phyloP scores from a whole-genome alignment of 2,888 invertebrate genomes.

The Drosophila fungiperda region DNA sequence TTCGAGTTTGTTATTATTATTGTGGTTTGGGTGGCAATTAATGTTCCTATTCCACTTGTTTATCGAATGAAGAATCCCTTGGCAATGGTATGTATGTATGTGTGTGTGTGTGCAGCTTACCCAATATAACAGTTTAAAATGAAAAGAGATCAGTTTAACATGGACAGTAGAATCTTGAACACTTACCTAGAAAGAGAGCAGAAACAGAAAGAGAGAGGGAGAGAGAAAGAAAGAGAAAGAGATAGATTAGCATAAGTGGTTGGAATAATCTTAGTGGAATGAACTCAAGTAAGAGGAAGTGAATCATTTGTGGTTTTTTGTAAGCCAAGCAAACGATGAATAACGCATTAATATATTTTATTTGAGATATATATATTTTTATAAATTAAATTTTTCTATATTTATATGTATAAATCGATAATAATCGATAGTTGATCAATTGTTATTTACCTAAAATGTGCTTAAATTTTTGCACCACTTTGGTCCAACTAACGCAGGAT shows the following conservation, averaged over 20 bases:
- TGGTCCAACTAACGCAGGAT: slow-evolving; percentile 84
- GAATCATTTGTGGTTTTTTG: not conserved
- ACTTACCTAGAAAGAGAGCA: slow-evolving; percentile 72
- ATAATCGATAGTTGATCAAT: slow-evolving; percentile 9
- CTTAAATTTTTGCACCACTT: slow-evolving; percentile 83
- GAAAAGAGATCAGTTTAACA: not conserved
- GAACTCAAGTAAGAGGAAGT: not conserved
- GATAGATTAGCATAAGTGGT: slow-evolving; percentile 1
- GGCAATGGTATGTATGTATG: not conserved
- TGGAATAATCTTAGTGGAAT: not conserved
- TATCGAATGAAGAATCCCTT: not conserved
- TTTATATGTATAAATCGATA: not conserved
- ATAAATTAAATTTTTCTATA: not conserved
- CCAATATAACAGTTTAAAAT: slow-evolving; percentile 23
- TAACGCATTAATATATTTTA: not conserved
- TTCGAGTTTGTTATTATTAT: not conserved
- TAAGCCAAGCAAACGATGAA: slow-evolving; percentile 21
- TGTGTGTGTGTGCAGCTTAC: slow-evolving; percentile 56
- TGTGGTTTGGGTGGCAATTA: not conserved
- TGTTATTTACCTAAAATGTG: slow-evolving; percentile 78
- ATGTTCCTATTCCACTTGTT: slow-evolving; percentile 19
- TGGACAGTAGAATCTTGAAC: slow-evolving; percentile 6
- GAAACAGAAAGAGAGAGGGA: slow-evolving; percentile 39
- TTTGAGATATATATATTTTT: too few species aligned
- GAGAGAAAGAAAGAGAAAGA: not conserved